Conservation (phyloP, 2,113 vertebrate genomes). For the Saguinus midas region DNA sequence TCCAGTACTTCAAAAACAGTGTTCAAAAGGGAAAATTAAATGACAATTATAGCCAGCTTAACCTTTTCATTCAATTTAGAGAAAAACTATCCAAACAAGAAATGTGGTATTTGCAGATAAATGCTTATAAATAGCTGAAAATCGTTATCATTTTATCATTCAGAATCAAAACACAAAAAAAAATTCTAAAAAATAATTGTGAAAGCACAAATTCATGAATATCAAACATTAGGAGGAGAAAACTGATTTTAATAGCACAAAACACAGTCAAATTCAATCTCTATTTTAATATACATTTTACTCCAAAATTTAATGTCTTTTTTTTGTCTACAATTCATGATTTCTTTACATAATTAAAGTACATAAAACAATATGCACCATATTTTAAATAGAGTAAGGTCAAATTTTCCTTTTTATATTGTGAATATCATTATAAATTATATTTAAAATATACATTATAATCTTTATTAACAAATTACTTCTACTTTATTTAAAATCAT, state of each 20-base stretch:
- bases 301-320: slow-evolving; percentile 6
- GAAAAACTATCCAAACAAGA: not conserved
- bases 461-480: not conserved
- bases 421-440: not conserved
- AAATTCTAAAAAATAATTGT: slow-evolving; percentile 10
- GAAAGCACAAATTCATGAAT: slow-evolving; percentile 26
- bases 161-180: slow-evolving; percentile 29
- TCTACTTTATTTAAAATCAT: slow-evolving; percentile 38
- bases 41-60: not conserved
- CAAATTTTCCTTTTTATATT: slow-evolving; percentile 36
- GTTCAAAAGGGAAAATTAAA: slow-evolving; percentile 43
- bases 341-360: slow-evolving; percentile 29
- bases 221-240: not conserved
- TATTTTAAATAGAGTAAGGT: not conserved
- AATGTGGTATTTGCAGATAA: slow-evolving; percentile 44
- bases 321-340: not conserved
- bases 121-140: slow-evolving; percentile 48
- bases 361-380: slow-evolving; percentile 23
- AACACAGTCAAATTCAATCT: slow-evolving; percentile 11
- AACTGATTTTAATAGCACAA: slow-evolving; percentile 30
- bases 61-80: slow-evolving; percentile 31
- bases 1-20: slow-evolving; percentile 36
- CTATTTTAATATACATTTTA: slow-evolving; percentile 19
- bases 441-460: slow-evolving; percentile 17
- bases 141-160: slow-evolving; percentile 17